phyloP scores from a whole-genome alignment of 2,888 invertebrate genomes.

The Drosophila flavopinicola region DNA sequence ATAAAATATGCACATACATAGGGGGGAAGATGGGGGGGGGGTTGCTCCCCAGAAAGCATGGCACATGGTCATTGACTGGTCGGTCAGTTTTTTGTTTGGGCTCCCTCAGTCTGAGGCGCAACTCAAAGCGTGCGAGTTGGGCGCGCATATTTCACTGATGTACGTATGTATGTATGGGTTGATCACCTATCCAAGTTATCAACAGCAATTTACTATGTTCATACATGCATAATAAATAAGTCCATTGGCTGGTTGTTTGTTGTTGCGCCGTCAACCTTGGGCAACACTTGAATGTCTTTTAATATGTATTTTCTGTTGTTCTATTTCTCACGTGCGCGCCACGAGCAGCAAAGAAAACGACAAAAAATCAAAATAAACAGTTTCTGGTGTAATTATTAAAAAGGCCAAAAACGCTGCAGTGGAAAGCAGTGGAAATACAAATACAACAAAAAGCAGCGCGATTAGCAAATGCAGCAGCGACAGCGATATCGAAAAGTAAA shows the following conservation, averaged over 20 bases:
- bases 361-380: constrained; percentile 13
- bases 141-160: constrained; percentile 22
- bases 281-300: constrained; percentile 35
- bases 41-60: not conserved
- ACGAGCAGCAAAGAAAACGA: constrained; percentile 26
- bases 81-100: constrained; percentile 18
- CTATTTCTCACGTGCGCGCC: constrained; percentile 63
- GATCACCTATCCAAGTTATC: constrained; percentile 20
- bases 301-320: constrained; percentile 62
- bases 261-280: constrained; percentile 46
- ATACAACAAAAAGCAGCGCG: constrained; percentile 2
- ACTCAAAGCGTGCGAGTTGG: constrained; percentile 38
- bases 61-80: constrained; percentile 53
- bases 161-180: not conserved
- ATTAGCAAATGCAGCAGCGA: constrained; percentile 1
- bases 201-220: constrained; percentile 3
- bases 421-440: not conserved
- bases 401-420: constrained; percentile 31
- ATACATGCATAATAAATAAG: constrained; percentile 29
- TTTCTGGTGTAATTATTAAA: too few species aligned
- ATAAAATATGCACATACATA: constrained; percentile 4
- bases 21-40: not conserved
- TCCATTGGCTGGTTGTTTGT: constrained; percentile 14
- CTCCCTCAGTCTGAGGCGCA: constrained; percentile 32
- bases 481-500: constrained; percentile 18